Base-by-base conservation (phyloP, 2,113 vertebrate species). In the Martes martes region DNA sequence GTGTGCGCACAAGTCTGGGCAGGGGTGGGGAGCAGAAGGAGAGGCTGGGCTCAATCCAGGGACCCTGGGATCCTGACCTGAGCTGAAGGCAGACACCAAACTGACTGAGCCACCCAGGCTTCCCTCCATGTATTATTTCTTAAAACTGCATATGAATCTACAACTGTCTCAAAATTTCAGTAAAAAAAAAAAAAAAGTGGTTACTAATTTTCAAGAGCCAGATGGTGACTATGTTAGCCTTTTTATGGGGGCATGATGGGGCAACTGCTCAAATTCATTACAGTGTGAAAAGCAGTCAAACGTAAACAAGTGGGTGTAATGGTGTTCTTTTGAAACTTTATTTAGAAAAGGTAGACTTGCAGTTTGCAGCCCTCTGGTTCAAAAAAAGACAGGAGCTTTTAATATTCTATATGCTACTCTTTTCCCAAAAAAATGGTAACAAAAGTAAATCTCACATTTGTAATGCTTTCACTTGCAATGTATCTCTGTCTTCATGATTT, bases 301-400 rank as follows among this genome's bases (percentile, higher is more conserved):
- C 14, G 9, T 36, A 86, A 85, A 55, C 0, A 21, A 78, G 5
- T 15, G 78, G 23, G 16, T 0, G 0, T 2, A 8, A 18, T 7
- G 36, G 4, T 89, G 57, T 69, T n/a, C 42, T 11, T 52, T 4
- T 24, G 50, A 73, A 94, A 91, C 28, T 31, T 18, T 59, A 13
- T 79, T 76, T n/a, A 39, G 8, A 67, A 10, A 74, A 36, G 23
- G 4, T 6, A 1, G 8, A 7, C 57, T 78, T 42, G 1, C 1
- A 59, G 7, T 94, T 39, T 92, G 15, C 33, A 55, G 36, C 50
- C 31, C 52, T 69, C 33, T 50, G 13, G 1, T 89, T 94, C 85
- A 69, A 91, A 93, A 65, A 57, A 26, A 84, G 16, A 74, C 24
- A 7, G 0, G 13, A 11, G 7, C 31, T 94, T 95, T 73, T 42